Conservation (phyloP, 2,113 vertebrate species). For the Pitta sordida region DNA sequence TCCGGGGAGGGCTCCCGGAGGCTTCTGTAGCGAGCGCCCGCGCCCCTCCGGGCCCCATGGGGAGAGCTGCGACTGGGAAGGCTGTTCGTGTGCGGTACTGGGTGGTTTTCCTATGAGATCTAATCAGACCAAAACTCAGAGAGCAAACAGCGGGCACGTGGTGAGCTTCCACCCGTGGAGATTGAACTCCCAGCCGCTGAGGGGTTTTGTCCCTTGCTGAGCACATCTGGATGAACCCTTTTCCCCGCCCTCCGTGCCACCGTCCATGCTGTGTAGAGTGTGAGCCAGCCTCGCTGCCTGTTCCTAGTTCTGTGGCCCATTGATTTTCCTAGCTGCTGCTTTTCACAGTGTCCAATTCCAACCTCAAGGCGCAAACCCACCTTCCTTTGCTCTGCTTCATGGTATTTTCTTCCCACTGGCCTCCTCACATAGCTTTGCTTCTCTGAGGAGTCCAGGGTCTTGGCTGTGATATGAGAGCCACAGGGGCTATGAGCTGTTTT, state of each 20-base stretch:
- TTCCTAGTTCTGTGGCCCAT: background rate
- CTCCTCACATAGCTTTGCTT: background rate
- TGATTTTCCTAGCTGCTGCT: background rate
- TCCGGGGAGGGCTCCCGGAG: background rate
- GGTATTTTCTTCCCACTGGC: background rate
- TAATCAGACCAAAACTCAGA: background rate
- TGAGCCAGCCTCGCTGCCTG: background rate
- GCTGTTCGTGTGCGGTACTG: background rate
- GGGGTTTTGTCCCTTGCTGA: background rate
- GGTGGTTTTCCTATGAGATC: background rate
- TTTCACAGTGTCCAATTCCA: fast-evolving
- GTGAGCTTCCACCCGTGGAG: background rate
- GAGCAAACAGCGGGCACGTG: fast-evolving
- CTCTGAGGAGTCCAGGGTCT: background rate
- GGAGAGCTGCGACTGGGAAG: background rate
- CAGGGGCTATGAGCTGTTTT: background rate
- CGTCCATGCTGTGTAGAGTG: background rate
- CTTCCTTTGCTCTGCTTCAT: fast-evolving
- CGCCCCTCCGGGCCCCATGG: background rate
- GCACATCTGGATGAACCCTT: background rate
- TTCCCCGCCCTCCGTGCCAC: background rate
- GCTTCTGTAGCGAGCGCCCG: background rate
- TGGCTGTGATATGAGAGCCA: background rate
- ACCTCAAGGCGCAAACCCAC: background rate
- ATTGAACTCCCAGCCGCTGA: fast-evolving